These are phyloP conservation scores for Bos taurus DNA, from an alignment of 2,113 vertebrate species.

Conservation along the genomic window DNA sequence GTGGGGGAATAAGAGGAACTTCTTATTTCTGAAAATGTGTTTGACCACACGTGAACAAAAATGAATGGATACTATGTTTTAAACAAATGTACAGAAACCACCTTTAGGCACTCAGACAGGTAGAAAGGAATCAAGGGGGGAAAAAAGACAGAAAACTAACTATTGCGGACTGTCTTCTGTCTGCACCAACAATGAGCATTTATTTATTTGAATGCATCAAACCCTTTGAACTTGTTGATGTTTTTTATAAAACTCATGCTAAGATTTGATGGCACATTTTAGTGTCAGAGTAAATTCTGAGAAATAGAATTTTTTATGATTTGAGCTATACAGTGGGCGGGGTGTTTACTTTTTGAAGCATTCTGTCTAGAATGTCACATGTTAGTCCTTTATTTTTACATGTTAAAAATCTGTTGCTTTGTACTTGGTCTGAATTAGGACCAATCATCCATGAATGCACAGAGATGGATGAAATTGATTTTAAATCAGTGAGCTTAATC, in stretches of 20 bases:
- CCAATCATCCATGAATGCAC: conserved; percentile 34
- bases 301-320: not conserved
- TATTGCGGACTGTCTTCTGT: not conserved
- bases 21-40: not conserved
- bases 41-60: not conserved
- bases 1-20: not conserved
- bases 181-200: not conserved
- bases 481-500: conserved; percentile 25
- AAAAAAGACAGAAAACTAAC: not conserved
- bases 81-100: not conserved
- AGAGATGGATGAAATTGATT: conserved; percentile 31
- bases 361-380: not conserved
- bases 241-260: not conserved
- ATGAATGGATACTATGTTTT: not conserved
- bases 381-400: not conserved
- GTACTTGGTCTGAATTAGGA: conserved; percentile 12
- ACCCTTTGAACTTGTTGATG: not conserved
- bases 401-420: conserved; percentile 9
- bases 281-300: not conserved
- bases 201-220: not conserved
- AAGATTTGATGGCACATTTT: not conserved
- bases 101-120: not conserved
- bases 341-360: conserved; percentile 6
- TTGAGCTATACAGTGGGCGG: not conserved
- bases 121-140: not conserved